Evolutionary conservation across 64 coral and sea anemone species (phyloP), one percentile per base, ranked within the genome.

Genomic region (Montipora efflorescens): DNA sequence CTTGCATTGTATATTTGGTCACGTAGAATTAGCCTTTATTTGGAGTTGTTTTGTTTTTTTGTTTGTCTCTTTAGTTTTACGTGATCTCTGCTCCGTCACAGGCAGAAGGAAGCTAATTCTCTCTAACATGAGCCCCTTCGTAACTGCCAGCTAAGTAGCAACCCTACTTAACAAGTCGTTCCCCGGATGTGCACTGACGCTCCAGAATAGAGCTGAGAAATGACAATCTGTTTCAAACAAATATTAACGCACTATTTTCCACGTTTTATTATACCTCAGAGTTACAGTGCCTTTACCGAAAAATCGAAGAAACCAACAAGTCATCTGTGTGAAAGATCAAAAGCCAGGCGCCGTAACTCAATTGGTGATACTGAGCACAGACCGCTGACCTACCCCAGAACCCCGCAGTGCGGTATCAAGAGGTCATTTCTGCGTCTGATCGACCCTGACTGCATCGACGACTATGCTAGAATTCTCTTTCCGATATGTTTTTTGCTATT

Each of bases 401-500:
- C 70, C 1, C 57, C 79, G 59, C 52, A 76, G 47, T 81, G 83
- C 19, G 61, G 78, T 48, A 23, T 48, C 1, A 88, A 76, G 62
- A 72, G 49, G 51, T 59, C 45, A 16, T 90, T 76, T 12, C 57
- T 59, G 13, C 7, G 45, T 36, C 15, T 95, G 9, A 95, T 88
- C n/a, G 90, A 88, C n/a, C 66, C 81, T 5, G 94, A 92, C 3
- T 93, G 92, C 46, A 80, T 95, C 7, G 94, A 95, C 88, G 84
- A 88, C 45, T 91, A 81, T 16, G 82, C 90, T 22, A 95, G 94
- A 57, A 4, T 95, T 67, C 22, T 88, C 11, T 95, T 95, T 36
- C 94, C 94, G 14, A 66, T 95, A 11, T 23, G 46, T 19, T 95
- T 95, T 51, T 70, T 89, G 44, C 15, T 78, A 0, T 95, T 95